Evolutionary conservation across 2,888 invertebrate genomes (phyloP).

Genomic region (Terebella lapidaria): DNA sequence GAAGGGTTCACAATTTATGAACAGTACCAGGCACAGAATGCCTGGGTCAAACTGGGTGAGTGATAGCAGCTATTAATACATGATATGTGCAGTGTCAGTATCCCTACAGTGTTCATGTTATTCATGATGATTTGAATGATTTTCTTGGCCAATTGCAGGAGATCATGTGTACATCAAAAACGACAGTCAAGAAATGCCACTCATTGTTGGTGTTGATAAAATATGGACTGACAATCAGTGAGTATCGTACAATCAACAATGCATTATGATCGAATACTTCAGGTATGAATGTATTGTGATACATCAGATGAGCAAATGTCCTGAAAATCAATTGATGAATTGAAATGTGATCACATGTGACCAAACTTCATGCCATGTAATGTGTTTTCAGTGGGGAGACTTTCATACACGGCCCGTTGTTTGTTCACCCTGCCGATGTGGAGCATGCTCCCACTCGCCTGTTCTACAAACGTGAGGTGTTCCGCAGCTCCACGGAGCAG

Average conservation of each 20-base stretch:
- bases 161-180: constrained; percentile 89
- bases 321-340: no score
- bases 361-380: no score
- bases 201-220: constrained; percentile 86
- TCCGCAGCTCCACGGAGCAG: constrained; percentile 85
- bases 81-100: no score
- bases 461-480: constrained; percentile 90
- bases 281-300: no score
- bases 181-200: constrained; percentile 79
- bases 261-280: no score
- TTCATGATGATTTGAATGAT: not conserved
- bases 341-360: no score
- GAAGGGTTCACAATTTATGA: constrained; percentile 76
- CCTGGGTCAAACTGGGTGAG: constrained; percentile 53
- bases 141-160: constrained; percentile 53
- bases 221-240: constrained; percentile 90
- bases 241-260: no score
- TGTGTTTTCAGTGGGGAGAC: constrained; percentile 75
- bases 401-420: constrained; percentile 90
- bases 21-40: constrained; percentile 76
- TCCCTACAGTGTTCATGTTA: no score
- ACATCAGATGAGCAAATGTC: no score
- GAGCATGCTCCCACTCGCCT: constrained; percentile 64
- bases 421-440: constrained; percentile 82
- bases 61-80: constrained; percentile 72